Base-by-base conservation (phyloP, 2,888 invertebrate genomes). In the Oasisia sp. region DNA sequence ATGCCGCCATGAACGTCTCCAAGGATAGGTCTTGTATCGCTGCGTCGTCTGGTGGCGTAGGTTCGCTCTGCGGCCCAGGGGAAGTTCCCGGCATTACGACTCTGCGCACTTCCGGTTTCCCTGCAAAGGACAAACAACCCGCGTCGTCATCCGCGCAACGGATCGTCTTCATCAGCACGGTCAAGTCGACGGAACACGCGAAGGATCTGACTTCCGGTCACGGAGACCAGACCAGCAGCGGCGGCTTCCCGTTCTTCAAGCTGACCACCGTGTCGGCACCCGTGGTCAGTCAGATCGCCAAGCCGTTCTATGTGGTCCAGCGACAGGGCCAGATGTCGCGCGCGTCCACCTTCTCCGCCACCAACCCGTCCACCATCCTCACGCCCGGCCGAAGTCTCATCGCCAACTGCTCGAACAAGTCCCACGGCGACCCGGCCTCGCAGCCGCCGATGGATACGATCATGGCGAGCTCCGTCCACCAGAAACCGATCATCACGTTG, bases 131-230 rank as follows among this genome's bases (percentile, higher is more conserved):
- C 74, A 74, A 74, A 27, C 74, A 74, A 0, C 74, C 74, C 19
- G 74, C 74, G 74, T 74, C 74, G 27, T 74, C 74, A 19, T 74
- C 74, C 74, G 74, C 74, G 74, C 74, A 74, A 74, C 74, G 74
- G 74, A 74, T 74, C 74, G 74, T 74, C 74, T 74, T 74, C n/a
- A 74, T 74, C 74, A 74, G 74, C 74, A 74, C 74, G n/a, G 74
- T 74, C 19, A 74, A 74, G 74, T 74, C 74, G 14, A 74, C 74
- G 74, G 74, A 74, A 27, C 74, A 74, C 74, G 74, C 74, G 4
- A 74, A 74, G n/a, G 74, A 74, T 1, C 74, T 74, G 74, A 27
- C 74, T n/a, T 74, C 74, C 74, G 74, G 74, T n/a, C 74, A 74
- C 19, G 74, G 74, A 19, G 74, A 74, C 74, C 74, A 74, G 74